Percentiles rank a stretch among this genome's conserved stretches.
Evolutionary conservation across 2,888 invertebrate genomes (phyloP).

Genomic region (Caenorhabditis zanzibari): DNA sequence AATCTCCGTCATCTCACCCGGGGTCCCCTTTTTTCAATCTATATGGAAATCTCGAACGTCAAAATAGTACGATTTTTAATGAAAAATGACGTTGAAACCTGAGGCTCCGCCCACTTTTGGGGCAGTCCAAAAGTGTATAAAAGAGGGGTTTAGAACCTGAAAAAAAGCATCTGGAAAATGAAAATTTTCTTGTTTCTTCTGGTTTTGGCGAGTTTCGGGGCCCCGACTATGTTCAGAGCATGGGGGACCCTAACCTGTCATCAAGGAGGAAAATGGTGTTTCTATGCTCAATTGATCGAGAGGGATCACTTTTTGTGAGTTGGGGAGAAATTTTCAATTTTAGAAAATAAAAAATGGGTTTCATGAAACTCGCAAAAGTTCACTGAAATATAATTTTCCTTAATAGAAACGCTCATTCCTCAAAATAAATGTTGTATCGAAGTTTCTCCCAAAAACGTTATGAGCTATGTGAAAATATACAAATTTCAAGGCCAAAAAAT

Average conservation of each 20-base stretch:
- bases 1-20: conserved; percentile 7
- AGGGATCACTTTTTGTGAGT: conserved; percentile 1
- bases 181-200: background rate
- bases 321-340: background rate
- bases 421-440: too few species aligned
- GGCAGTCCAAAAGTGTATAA: background rate
- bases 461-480: too few species aligned
- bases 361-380: too few species aligned
- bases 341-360: too few species aligned
- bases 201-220: background rate
- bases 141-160: background rate
- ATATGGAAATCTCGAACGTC: conserved; percentile 4
- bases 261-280: conserved; percentile 3
- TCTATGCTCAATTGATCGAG: background rate
- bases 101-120: background rate
- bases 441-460: too few species aligned
- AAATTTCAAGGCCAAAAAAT: too few species aligned
- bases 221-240: background rate
- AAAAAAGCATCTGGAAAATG: background rate
- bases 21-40: background rate
- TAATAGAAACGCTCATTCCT: too few species aligned
- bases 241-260: background rate
- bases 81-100: background rate
- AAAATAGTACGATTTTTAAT: background rate
- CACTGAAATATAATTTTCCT: too few species aligned